Evolutionary conservation across 2,113 vertebrate genomes (phyloP), one percentile per base, ranked within the genome.

Genomic region (Excalfactoria chinensis): DNA sequence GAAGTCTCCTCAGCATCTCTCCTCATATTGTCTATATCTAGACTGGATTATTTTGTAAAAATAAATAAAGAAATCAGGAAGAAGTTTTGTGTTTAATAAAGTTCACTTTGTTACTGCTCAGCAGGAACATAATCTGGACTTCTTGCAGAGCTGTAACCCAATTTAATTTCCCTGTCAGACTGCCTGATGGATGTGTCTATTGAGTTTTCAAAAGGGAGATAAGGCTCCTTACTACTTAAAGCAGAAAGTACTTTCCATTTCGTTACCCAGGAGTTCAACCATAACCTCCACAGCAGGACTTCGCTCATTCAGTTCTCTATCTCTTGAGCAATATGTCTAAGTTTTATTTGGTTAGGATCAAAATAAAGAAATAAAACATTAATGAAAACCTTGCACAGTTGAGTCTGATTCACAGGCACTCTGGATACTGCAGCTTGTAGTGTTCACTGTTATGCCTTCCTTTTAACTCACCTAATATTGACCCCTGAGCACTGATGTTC

Each of bases 131-230:
- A 96, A 96, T 84, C 83, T 86, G 74, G 75, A 83, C 66, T 96
- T 95, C 91, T 95, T 91, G 69, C 87, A 96, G 95, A 46, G 92
- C 81, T 89, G 60, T 86, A 97, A 88, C 66, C 55, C 85, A 96
- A 84, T 92, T 96, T 95, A 95, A 97, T 97, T 96, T 96, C 87
- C 86, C 77, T 95, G 96, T 93, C 97, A 97, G 87, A 53, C 7
- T 81, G 66, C 60, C 84, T 97, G 97, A 97, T 86, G 78, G 84
- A 97, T 96, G 81, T 79, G 51, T 70, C 93, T 85, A 74, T 32
- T 30, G 89, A 83, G 77, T 85, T 95, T 96, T 94, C 83, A 94
- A 96, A 95, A 1, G 15, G 75, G 75, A 97, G 94, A 97, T 91
- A 95, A 91, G 96, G 88, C 51, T 93, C 90, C 89, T 80, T 46